Percentiles rank a stretch among this genome's conserved stretches.
Evolutionary conservation across 1,140 invertebrate species (phyloP).

Genomic region (Stegodyphus dumicola): DNA sequence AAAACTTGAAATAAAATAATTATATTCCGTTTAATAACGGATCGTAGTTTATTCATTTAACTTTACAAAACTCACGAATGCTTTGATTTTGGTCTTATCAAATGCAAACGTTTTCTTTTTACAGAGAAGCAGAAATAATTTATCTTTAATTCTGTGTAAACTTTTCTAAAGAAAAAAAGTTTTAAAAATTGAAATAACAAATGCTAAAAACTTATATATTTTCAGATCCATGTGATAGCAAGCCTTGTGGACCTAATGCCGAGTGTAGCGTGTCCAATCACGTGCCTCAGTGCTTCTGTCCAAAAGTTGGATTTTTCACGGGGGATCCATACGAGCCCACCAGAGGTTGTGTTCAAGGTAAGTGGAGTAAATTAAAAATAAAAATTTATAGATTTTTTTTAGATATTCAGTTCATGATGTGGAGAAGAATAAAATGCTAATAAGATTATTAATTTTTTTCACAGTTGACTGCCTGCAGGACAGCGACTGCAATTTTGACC

Average conservation of each 20-base stretch:
- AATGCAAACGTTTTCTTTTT: no score
- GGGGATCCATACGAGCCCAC: constrained; percentile 64
- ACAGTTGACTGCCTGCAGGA: constrained; percentile 71
- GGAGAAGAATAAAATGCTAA: not conserved
- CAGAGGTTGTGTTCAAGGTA: constrained; percentile 62
- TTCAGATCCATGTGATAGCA: constrained; percentile 64
- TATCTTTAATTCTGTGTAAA: no score
- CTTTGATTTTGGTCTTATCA: no score
- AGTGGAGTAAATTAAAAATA: no score
- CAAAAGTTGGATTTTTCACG: constrained; percentile 62
- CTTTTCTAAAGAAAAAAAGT: no score
- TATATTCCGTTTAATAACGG: no score
- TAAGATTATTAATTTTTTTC: constrained; percentile 64
- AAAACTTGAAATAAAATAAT: no score
- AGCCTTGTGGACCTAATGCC: constrained; percentile 64
- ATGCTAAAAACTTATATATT: not conserved
- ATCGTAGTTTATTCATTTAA: no score
- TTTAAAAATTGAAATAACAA: no score
- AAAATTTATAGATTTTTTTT: not conserved
- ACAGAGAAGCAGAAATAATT: no score
- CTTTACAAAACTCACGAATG: no score
- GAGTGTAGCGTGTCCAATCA: constrained; percentile 64
- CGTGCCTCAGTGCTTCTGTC: constrained; percentile 63
- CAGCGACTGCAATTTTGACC: constrained; percentile 68
- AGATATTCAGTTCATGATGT: not conserved